Conservation (phyloP, 2,888 invertebrate species). For the Eledona agricola region DNA sequence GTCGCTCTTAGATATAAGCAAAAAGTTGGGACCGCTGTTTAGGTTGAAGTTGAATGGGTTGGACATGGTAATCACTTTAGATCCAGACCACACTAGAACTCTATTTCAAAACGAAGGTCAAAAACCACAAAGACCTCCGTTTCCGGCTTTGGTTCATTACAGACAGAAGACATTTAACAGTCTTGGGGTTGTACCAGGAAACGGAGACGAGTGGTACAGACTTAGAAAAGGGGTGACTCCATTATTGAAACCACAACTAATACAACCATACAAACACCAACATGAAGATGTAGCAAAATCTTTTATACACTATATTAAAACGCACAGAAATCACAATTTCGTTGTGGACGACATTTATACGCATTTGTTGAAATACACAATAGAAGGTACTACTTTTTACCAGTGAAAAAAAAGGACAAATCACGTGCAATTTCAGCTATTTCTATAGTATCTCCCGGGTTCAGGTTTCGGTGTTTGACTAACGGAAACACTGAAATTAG, state of each 20-base stretch:
- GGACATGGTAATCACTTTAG: constrained; percentile 62
- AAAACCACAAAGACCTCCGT: constrained; percentile 64
- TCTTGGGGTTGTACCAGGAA: constrained; percentile 67
- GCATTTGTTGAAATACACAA: constrained; percentile 59
- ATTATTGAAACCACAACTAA: constrained; percentile 63
- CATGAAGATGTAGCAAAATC: constrained; percentile 62
- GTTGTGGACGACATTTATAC: constrained; percentile 57
- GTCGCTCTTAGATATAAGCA: constrained; percentile 60
- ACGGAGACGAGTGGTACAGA: constrained; percentile 69
- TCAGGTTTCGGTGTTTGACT: constrained; percentile 60
- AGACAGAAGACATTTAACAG: constrained; percentile 61
- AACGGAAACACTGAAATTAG: constrained; percentile 48
- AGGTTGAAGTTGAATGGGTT: constrained; percentile 60
- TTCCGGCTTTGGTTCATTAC: constrained; percentile 65
- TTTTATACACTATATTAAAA: constrained; percentile 61
- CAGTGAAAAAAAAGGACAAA: constrained; percentile 4
- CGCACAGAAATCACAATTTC: constrained; percentile 48
- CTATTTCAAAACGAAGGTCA: constrained; percentile 65
- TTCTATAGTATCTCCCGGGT: constrained; percentile 66
- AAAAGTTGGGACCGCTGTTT: constrained; percentile 64
- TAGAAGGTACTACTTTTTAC: constrained; percentile 57
- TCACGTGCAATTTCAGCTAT: too few species aligned
- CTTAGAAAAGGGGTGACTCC: constrained; percentile 64
- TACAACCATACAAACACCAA: constrained; percentile 59
- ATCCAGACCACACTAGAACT: constrained; percentile 63